Evolutionary conservation across 2,797 vertebrate species (phyloP).

Genomic region (Pseudomugil gertrudae): DNA sequence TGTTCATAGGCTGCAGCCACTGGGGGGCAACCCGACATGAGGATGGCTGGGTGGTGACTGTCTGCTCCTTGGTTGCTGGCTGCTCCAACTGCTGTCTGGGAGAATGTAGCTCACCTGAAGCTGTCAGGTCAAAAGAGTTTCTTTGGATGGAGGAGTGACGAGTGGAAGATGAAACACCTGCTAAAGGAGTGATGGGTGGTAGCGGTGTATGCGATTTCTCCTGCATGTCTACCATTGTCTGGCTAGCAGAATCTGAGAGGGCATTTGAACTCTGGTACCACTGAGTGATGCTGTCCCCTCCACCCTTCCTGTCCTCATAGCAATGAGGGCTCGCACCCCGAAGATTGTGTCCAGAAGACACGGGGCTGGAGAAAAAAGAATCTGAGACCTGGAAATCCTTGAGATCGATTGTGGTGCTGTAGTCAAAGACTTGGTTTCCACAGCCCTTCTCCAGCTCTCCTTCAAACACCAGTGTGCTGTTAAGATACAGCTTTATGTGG

Average conservation of each 20-base stretch:
- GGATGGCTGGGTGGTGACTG: slow-evolving; percentile 80
- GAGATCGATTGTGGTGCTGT: slow-evolving; percentile 82
- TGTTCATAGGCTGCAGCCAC: slow-evolving; percentile 85
- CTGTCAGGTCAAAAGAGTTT: slow-evolving; percentile 63
- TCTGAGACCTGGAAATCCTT: slow-evolving; percentile 72
- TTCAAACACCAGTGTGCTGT: slow-evolving; percentile 89
- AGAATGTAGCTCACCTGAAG: slow-evolving; percentile 67
- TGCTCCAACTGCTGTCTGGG: slow-evolving; percentile 77
- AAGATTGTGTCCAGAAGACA: slow-evolving; percentile 75
- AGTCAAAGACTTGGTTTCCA: slow-evolving; percentile 83
- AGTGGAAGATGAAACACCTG: slow-evolving; percentile 19
- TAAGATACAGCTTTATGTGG: slow-evolving; percentile 89
- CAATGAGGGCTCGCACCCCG: slow-evolving; percentile 52
- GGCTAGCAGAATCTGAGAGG: slow-evolving; percentile 46
- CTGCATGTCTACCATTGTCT: slow-evolving; percentile 61
- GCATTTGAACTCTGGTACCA: slow-evolving; percentile 43
- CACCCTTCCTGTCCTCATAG: slow-evolving; percentile 34
- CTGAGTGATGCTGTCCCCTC: slow-evolving; percentile 48
- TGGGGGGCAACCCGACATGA: slow-evolving; percentile 77
- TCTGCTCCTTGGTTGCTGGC: slow-evolving; percentile 65
- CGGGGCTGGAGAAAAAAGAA: slow-evolving; percentile 72
- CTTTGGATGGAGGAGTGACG: slow-evolving; percentile 45
- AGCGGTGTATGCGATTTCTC: slow-evolving; percentile 49
- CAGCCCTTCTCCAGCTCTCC: slow-evolving; percentile 88
- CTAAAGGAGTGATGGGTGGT: slow-evolving; percentile 43